These are phyloP conservation scores for Steromphala cineraria DNA, from an alignment of 2,888 invertebrate species.

Conservation along the genomic window DNA sequence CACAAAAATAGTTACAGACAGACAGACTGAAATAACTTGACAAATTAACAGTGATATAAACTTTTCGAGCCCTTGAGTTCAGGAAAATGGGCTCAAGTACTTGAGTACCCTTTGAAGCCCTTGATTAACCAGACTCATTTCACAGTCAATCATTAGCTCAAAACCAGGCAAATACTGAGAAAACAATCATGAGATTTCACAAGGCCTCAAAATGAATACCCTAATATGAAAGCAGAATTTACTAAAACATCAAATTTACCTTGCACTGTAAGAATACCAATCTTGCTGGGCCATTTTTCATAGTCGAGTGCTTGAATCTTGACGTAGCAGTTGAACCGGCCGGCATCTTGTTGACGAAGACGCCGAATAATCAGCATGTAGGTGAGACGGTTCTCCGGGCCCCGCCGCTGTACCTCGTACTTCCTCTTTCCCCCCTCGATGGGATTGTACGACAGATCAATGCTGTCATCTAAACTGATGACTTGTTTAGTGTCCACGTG, in stretches of 20 bases:
- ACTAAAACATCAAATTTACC: conserved; percentile 42
- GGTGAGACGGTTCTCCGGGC: conserved; percentile 47
- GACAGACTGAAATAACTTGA: no score
- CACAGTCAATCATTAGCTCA: no score
- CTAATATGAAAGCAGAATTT: no score
- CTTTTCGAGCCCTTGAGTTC: no score
- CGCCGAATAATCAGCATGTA: conserved; percentile 67
- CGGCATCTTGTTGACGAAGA: conserved; percentile 64
- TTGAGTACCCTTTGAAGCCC: no score
- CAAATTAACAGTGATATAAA: no score
- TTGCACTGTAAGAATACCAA: conserved; percentile 59
- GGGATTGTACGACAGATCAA: conserved; percentile 38
- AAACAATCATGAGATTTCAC: no score
- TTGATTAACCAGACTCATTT: no score
- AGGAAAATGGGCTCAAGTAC: no score
- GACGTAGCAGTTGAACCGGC: conserved; percentile 65
- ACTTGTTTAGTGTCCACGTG: conserved; percentile 41
- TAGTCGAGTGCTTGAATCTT: conserved; percentile 45
- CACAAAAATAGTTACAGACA: no score
- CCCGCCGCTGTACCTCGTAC: conserved; percentile 52
- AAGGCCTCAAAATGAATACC: no score
- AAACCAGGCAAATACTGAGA: no score
- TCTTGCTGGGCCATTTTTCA: conserved; percentile 52
- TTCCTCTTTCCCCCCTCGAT: conserved; percentile 52
- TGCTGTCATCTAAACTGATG: conserved; percentile 48